Percentiles rank a stretch among this genome's conserved stretches.
Conservation (phyloP, 1,140 invertebrate species). For the Mya arenaria region DNA sequence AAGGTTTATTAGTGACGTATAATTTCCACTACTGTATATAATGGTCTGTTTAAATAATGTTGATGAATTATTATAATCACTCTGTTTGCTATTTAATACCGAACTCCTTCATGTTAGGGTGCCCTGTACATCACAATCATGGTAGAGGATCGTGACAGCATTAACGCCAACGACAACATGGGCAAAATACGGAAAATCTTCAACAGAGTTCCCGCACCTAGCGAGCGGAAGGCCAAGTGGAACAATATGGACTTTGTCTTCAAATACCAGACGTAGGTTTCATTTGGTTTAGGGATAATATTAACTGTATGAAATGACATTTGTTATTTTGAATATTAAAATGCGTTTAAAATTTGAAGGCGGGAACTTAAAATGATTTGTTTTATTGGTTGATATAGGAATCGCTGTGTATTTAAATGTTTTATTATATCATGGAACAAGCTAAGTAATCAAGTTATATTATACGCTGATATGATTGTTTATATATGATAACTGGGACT, state of each 20-base stretch:
- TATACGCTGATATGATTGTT: too few relatives aligned
- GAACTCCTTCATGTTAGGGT: neutral
- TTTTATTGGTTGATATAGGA: too few relatives aligned
- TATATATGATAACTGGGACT: too few relatives aligned
- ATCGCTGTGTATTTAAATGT: too few relatives aligned
- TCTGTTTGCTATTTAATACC: neutral
- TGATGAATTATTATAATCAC: neutral
- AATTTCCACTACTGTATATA: neutral
- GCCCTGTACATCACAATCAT: constrained; percentile 25
- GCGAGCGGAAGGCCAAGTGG: constrained; percentile 13
- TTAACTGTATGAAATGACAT: too few relatives aligned
- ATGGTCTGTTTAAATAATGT: neutral
- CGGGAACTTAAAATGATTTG: too few relatives aligned
- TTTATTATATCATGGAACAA: neutral
- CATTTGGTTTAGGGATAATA: too few relatives aligned
- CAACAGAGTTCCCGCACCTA: constrained; percentile 17
- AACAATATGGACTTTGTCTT: constrained; percentile 37
- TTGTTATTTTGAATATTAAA: too few relatives aligned
- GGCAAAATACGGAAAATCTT: constrained; percentile 24
- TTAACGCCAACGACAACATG: constrained; percentile 43
- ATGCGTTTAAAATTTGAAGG: too few relatives aligned
- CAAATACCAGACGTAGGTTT: constrained; percentile 41
- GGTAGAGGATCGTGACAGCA: constrained; percentile 36
- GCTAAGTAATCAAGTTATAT: too few relatives aligned
- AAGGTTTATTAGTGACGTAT: too few relatives aligned